phyloP scores from a whole-genome alignment of 2,888 invertebrate genomes.

The Actias luna region DNA sequence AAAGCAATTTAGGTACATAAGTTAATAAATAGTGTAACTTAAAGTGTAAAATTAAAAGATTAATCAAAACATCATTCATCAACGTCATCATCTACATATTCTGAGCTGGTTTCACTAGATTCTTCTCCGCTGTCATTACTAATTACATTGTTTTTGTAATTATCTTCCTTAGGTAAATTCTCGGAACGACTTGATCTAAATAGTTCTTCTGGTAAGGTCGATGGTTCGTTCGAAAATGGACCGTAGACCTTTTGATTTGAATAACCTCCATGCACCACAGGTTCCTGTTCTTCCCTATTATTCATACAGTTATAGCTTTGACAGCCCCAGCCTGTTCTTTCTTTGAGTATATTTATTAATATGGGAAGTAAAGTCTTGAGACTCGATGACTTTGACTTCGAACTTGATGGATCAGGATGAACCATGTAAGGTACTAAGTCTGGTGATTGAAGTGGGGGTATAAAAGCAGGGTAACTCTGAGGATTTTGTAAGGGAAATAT shows the following conservation, averaged over 20 bases:
- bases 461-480: conserved; percentile 9
- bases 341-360: conserved; percentile 61
- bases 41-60: conserved; percentile 2
- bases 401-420: neutral
- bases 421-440: conserved; percentile 16
- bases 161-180: conserved; percentile 23
- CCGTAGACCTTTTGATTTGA: conserved; percentile 48
- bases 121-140: conserved; percentile 37
- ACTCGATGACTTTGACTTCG: conserved; percentile 36
- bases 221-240: conserved; percentile 15
- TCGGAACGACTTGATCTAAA: conserved; percentile 23
- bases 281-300: conserved; percentile 25
- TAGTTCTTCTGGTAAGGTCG: conserved; percentile 11
- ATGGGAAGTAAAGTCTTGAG: conserved; percentile 61
- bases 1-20: neutral
- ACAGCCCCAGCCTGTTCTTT: conserved; percentile 48
- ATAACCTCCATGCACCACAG: conserved; percentile 42
- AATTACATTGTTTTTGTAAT: conserved; percentile 24
- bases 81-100: conserved; percentile 33
- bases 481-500: conserved; percentile 1
- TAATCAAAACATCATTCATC: conserved; percentile 12
- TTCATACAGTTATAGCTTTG: conserved; percentile 41
- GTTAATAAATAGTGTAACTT: conserved; percentile 14
- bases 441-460: conserved; percentile 8
- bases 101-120: conserved; percentile 41